These are phyloP conservation scores for Tokudaia tokunoshimensis DNA, from an alignment of 2,797 vertebrate species.

Conservation along the genomic window DNA sequence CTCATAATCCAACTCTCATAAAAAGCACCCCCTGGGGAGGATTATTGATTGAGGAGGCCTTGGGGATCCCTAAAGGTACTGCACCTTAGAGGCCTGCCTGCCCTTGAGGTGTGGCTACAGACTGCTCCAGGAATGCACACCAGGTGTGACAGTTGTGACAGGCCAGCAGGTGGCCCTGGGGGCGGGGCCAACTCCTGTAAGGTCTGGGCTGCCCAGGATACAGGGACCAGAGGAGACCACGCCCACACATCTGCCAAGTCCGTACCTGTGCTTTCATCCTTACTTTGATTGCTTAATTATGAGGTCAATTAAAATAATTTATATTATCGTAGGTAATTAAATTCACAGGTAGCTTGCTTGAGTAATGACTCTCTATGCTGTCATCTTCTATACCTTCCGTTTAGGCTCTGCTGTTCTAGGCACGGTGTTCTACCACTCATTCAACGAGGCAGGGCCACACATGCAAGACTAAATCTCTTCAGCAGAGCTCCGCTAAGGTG, in stretches of 20 bases:
- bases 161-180: conserved; percentile 69
- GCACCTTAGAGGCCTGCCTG: conserved; percentile 82
- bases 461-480: not conserved
- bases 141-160: conserved; percentile 83
- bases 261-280: not conserved
- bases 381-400: not conserved
- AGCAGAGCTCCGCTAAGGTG: not conserved
- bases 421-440: too few species aligned
- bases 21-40: conserved; percentile 84
- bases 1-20: conserved; percentile 89
- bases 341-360: not conserved
- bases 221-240: not conserved
- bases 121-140: conserved; percentile 84
- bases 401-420: too few species aligned
- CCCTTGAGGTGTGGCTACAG: conserved; percentile 82
- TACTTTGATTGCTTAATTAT: not conserved
- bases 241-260: too few species aligned
- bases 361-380: not conserved
- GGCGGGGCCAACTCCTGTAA: conserved; percentile 57
- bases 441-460: accelerated
- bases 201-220: not conserved
- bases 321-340: not conserved
- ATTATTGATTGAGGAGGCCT: conserved; percentile 90
- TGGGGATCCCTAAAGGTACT: conserved; percentile 87
- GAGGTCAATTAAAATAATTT: not conserved